Evolutionary conservation across 2,797 vertebrate species (phyloP), one percentile per base, ranked within the genome.

Genomic region (Pygocentrus nattereri): DNA sequence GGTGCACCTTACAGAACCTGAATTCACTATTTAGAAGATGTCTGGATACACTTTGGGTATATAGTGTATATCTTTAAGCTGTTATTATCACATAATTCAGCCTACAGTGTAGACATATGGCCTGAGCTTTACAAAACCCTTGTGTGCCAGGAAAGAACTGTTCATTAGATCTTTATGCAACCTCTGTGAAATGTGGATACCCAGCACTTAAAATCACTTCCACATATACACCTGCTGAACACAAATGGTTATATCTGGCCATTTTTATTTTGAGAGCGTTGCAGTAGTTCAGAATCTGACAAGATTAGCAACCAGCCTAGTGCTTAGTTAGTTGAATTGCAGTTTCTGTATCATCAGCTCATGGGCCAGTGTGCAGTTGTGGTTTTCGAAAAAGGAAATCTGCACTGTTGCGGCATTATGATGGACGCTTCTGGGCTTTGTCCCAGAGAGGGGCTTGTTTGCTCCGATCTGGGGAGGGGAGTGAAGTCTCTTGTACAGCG

Each of bases 401-500:
- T 76, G 71, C 79, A 79, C 59, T 41, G 58, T 62, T 47, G 71
- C 52, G 47, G 74, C 41, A 41, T 78, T 56, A 49, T 64, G 5
- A 67, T 52, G 50, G 72, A 79, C 61, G 61, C 86, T 56, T 76
- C 44, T 16, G 72, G 76, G 44, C 80, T 72, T 65, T 64, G 27
- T 79, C 68, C 19, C 71, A 49, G 13, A 31, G 52, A 23, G 5
- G 19, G 65, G 70, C 65, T 68, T 82, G 64, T 70, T 80, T 65
- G 31, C 71, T 83, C 41, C 59, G 82, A 72, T 79, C 68, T 81
- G 73, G 76, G 34, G 44, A 73, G 70, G 74, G 59, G 64, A 85
- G 79, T 67, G 84, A 80, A 76, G 83, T 82, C 81, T 85, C 71
- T 67, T 62, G 73, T 80, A 85, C 70, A 85, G 71, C 78, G 64